Base-by-base conservation (phyloP, 2,113 vertebrate genomes). In the Oryzias javanicus region DNA sequence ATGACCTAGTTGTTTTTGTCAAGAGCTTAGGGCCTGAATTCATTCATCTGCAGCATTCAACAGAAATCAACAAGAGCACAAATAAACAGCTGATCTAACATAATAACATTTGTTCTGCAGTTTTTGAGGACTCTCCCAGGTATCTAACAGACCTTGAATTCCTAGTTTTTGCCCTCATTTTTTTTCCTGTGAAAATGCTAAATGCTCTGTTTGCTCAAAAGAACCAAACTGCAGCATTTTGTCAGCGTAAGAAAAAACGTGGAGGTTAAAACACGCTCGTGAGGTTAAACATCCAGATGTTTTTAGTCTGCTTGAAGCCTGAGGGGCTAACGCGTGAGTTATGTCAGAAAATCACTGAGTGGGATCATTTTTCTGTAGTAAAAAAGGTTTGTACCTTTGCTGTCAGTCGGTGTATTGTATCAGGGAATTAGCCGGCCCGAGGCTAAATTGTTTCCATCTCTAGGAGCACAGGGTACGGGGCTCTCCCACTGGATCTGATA, bases 401-500 rank as follows among this genome's bases (percentile, higher is more conserved):
- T 61, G 60, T 72, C 56, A 58, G 73, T 52, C 12, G 35, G 48
- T 80, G 72, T 19, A 68, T 18, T 54, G 67, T 61, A 55, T 55
- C 27, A 67, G 70, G 60, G 70, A 82, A 84, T 81, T 72, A 78
- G 55, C 52, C 61, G 35, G 68, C 62, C 35, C 49, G 8, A 46
- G 45, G 58, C 67, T 72, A 83, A 81, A 81, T 66, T 56, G 69
- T 83, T 84, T 85, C 82, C 79, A 85, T 80, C 71, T 66, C 53
- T 66, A 49, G 68, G 79, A 70, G 53, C 59, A 58, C 51, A 24
- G 68, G 19, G 60, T 45, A 57, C 73, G 42, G 29, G 60, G 66
- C 49, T 71, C 77, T 75, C 66, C 10, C 67, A 2, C 60, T 84
- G 42, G 63, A 74, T 80, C 70, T 57, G 55, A 87, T 74, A 83